These are phyloP conservation scores for Montipora foliosa DNA, from an alignment of 64 coral and sea anemone genomes.

Conservation along the genomic window DNA sequence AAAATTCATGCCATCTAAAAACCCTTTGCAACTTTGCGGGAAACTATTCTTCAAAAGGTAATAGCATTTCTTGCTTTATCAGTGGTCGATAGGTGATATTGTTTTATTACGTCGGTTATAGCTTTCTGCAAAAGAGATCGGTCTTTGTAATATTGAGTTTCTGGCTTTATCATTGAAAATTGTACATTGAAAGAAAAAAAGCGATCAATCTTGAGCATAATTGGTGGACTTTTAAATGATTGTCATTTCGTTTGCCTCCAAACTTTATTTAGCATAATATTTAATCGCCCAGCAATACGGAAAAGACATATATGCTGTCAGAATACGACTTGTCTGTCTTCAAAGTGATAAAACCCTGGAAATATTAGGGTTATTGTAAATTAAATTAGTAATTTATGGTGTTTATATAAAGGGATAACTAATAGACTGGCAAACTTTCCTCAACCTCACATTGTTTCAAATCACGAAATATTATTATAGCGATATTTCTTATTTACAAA, in stretches of 20 bases:
- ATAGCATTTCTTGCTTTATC: background rate
- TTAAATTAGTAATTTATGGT: no score
- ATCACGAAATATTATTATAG: no score
- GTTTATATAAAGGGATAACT: no score
- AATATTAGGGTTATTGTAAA: no score
- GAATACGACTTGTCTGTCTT: background rate
- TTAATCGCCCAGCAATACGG: background rate
- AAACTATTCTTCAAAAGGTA: background rate
- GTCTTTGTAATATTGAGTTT: background rate
- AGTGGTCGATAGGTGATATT: background rate
- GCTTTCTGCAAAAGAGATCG: background rate
- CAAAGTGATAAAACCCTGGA: no score
- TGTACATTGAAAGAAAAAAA: background rate
- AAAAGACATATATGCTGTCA: background rate
- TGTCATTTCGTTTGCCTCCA: background rate
- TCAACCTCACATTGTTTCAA: no score
- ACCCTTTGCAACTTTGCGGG: no score
- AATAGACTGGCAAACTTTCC: no score
- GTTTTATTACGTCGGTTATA: background rate
- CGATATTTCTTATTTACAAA: no score
- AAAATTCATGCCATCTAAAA: background rate
- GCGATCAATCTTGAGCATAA: background rate
- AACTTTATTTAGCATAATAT: conserved; percentile 6
- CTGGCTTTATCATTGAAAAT: background rate
- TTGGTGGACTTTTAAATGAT: background rate